Evolutionary conservation across 2,113 vertebrate species (phyloP), one percentile per base, ranked within the genome.

Genomic region (Odontesthes bonariensis): DNA sequence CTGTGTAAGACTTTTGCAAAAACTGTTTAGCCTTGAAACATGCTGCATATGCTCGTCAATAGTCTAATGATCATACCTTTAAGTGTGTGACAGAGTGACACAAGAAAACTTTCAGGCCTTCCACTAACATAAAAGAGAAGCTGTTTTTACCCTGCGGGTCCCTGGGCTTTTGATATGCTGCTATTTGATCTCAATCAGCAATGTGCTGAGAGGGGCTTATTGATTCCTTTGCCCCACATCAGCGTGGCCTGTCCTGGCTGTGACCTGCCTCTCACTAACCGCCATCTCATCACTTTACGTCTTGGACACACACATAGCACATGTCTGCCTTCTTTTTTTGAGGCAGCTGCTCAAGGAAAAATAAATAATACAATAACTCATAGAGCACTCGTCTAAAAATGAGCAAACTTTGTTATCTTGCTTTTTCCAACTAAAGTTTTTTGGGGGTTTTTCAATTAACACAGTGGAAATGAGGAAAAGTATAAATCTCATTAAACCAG

Each of bases 221-320:
- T n/a, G 79, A 90, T 75, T 71, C 32, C 54, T 85, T 56, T 88
- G 89, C 87, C 91, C 89, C 86, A 80, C 68, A 89, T 91, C 69
- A 69, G 72, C 53, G n/a, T 52, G 59, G 53, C 16, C 9, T 2
- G 0, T 42, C 47, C 60, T 17, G 19, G 42, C 82, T 62, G 57
- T 82, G 73, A 84, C 73, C 86, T 6, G 54, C 31, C 66, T 65
- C 81, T 75, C 61, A 40, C 79, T 77, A 62, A 80, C 73, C 79
- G 66, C 58, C 23, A 55, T 67, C 75, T 77, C 60, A 64, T 54
- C 79, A 47, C 81, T 69, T 68, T 53, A 64, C 40, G 56, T 22
- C 0, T 49, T 23, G 42, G 46, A 79, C 52, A 72, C 47, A 67
- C 55, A 49, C 31, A 19, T 1, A 20, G 52, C 55, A 68, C 22